Evolutionary conservation across 1,140 invertebrate species (phyloP).

Genomic region (Zaprionus kolodkinae): DNA sequence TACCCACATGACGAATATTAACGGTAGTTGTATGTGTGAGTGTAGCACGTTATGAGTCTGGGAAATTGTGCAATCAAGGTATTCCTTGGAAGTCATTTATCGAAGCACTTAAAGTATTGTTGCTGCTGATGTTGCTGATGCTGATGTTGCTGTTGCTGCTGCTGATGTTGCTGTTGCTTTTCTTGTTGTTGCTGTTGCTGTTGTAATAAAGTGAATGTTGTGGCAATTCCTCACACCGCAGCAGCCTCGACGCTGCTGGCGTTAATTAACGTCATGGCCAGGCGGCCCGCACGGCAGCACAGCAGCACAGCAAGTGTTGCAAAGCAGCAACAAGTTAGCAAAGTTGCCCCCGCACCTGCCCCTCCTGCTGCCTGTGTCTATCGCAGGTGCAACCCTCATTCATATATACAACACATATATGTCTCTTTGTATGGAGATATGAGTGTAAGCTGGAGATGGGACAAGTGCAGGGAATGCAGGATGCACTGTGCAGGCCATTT

Average conservation of each 20-base stretch:
- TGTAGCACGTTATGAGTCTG: background rate
- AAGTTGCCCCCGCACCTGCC: slow-evolving; percentile 30
- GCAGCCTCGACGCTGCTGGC: background rate
- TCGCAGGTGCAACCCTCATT: too few species aligned
- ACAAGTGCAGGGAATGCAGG: background rate
- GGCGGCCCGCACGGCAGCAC: background rate
- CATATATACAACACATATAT: too few species aligned
- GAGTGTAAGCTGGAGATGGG: background rate
- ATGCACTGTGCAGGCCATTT: slow-evolving; percentile 3
- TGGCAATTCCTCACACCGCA: slow-evolving; percentile 5
- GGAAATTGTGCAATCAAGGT: background rate
- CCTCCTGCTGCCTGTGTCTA: too few species aligned
- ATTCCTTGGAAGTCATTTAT: background rate
- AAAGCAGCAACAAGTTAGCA: slow-evolving; percentile 44
- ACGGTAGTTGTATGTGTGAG: background rate
- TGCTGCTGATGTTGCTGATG: background rate
- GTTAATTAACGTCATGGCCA: slow-evolving; percentile 14
- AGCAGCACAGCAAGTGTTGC: background rate
- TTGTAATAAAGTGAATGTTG: background rate
- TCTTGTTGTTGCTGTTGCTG: background rate
- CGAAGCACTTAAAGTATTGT: slow-evolving; percentile 4
- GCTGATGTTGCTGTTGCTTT: background rate
- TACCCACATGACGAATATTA: background rate
- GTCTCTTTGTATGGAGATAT: background rate
- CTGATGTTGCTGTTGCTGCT: background rate